These are phyloP conservation scores for Carettochelys insculpta DNA, from an alignment of 2,113 vertebrate genomes.

Conservation along the genomic window DNA sequence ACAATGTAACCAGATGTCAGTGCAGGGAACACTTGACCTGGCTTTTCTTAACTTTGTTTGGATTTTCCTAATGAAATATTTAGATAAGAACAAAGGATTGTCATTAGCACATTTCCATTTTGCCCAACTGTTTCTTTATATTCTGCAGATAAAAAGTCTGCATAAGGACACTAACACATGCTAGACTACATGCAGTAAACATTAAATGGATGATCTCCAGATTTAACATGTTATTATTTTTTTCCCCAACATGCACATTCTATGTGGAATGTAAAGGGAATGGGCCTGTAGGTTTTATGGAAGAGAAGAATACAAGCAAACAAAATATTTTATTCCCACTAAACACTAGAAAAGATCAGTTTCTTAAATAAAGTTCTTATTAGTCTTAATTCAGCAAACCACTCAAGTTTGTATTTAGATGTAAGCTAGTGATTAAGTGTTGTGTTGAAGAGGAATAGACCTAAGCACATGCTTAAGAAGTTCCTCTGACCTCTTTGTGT, in stretches of 20 bases:
- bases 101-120: not conserved
- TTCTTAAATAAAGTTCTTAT: not conserved
- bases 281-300: not conserved
- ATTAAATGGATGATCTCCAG: not conserved
- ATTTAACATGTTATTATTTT: not conserved
- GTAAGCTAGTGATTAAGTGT: not conserved
- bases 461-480: not conserved
- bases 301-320: not conserved
- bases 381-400: not conserved
- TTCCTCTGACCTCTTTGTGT: not conserved
- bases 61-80: not conserved
- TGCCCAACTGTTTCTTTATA: not conserved
- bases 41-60: not conserved
- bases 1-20: not conserved
- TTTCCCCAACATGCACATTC: not conserved
- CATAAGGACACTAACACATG: not conserved
- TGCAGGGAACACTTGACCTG: not conserved
- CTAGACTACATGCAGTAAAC: not conserved
- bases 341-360: fast-evolving
- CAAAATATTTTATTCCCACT: not conserved
- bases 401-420: not conserved
- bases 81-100: not conserved
- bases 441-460: not conserved
- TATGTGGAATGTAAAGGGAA: not conserved
- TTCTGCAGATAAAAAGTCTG: not conserved